Evolutionary conservation across 2,797 vertebrate genomes (phyloP), one percentile per base, ranked within the genome.

Genomic region (Anniella stebbinsi): DNA sequence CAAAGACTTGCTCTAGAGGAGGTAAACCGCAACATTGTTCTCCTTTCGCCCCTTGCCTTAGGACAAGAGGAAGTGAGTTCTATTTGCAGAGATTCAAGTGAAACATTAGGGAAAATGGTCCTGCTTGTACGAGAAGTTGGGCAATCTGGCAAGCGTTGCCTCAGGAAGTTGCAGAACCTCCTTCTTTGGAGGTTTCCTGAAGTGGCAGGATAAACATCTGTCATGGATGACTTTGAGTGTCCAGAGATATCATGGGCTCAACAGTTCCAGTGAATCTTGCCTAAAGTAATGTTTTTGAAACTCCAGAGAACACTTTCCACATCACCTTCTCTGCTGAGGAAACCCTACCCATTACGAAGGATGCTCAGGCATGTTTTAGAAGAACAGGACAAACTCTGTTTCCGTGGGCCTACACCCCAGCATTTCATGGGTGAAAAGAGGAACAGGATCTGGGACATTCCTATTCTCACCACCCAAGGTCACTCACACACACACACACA

Each of bases 161-260:
- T 48, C 76, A 87, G 60, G 85, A 90, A 90, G 73, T 90, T 90
- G 89, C 89, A 87, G 85, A 90, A 90, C 69, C 89, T 90, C 13
- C 77, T 90, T 67, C 51, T 82, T 41, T 76, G 89, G 80, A 89
- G 88, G 81, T 84, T 90, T 90, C 89, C 82, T 76, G 89, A 87
- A 90, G 72, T 48, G 48, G 30, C 70, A 45, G 85, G 89, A 87
- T 90, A 90, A 86, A 76, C 80, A 76, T 90, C 80, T 66, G 85
- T 51, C 48, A 90, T 72, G 78, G 70, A 90, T 87, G 78, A 9
- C 77, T 82, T 66, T 57, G 87, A 73, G 54, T 67, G 60, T 51
- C 57, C 10, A 41, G 54, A 28, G 38, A 33, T 51, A 13, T 66
- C 78, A 17, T 69, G 69, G 70, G 57, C 70, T 72, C 69, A 76